phyloP scores from a whole-genome alignment of 2,888 invertebrate genomes.

The Mythimna impura region DNA sequence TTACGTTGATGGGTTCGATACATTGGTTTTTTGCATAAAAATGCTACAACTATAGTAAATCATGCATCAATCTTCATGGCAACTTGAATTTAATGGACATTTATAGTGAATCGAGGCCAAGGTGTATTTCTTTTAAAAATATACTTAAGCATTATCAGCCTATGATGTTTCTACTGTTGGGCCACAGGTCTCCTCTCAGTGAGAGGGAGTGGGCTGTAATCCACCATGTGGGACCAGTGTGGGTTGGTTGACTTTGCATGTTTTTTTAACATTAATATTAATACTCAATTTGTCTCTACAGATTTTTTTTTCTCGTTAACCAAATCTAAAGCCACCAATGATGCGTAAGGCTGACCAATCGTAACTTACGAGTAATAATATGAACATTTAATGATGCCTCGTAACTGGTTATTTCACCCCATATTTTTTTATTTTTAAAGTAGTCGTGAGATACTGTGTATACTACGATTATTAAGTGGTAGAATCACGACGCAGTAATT shows the following conservation, averaged over 20 bases:
- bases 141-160: background rate
- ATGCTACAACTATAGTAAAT: conserved; percentile 13
- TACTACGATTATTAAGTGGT: conserved; percentile 89
- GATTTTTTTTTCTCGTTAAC: conserved; percentile 13
- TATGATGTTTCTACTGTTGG: background rate
- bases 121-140: no score
- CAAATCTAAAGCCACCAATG: background rate
- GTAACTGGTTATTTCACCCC: conserved; percentile 62
- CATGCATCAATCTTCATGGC: background rate
- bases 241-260: no score
- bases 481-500: conserved; percentile 85
- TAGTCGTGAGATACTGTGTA: conserved; percentile 89
- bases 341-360: conserved; percentile 18
- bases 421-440: conserved; percentile 83
- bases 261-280: background rate
- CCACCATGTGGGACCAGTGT: no score
- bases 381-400: conserved; percentile 52
- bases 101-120: background rate
- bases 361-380: conserved; percentile 32
- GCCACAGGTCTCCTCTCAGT: background rate
- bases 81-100: background rate
- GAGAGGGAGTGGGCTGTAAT: background rate
- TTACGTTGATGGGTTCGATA: conserved; percentile 47
- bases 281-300: background rate
- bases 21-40: conserved; percentile 15